Conservation (phyloP, 2,888 invertebrate genomes). For the Silvanus unidentatus region DNA sequence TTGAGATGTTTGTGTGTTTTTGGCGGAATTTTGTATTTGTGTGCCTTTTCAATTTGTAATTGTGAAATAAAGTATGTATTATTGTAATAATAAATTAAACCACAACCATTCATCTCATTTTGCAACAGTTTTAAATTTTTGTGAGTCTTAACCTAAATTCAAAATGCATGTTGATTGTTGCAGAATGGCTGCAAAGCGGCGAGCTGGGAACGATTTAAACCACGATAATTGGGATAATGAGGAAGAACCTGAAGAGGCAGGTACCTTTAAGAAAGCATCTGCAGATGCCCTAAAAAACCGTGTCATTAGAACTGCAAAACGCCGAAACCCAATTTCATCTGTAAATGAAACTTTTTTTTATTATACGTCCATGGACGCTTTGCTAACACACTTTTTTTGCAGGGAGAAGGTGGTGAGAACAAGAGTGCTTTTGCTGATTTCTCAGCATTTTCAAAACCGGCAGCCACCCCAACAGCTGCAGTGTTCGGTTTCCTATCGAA, state of each 20-base stretch:
- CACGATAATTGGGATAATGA: conserved; percentile 83
- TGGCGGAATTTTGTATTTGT: no score
- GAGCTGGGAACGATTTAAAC: conserved; percentile 68
- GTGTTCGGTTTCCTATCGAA: conserved; percentile 60
- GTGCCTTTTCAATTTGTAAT: no score
- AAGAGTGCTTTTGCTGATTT: conserved; percentile 66
- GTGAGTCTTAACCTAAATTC: neutral
- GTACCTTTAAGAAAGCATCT: conserved; percentile 62
- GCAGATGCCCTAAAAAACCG: conserved; percentile 68
- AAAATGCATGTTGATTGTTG: neutral
- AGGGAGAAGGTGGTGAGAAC: conserved; percentile 39
- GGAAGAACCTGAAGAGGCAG: conserved; percentile 69
- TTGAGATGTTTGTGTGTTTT: no score
- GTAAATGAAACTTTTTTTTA: conserved; percentile 8
- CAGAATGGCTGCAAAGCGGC: conserved; percentile 66
- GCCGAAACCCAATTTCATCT: conserved; percentile 49
- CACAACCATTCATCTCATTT: no score
- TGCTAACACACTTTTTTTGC: conserved; percentile 25
- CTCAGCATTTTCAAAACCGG: conserved; percentile 56
- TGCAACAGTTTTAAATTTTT: no score
- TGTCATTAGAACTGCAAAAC: conserved; percentile 72
- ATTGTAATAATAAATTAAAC: no score
- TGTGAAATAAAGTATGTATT: no score
- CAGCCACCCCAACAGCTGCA: conserved; percentile 30
- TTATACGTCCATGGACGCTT: neutral